Evolutionary conservation across 1,140 invertebrate species (phyloP), one percentile per base, ranked within the genome.

Genomic region (Cepaea nemoralis): DNA sequence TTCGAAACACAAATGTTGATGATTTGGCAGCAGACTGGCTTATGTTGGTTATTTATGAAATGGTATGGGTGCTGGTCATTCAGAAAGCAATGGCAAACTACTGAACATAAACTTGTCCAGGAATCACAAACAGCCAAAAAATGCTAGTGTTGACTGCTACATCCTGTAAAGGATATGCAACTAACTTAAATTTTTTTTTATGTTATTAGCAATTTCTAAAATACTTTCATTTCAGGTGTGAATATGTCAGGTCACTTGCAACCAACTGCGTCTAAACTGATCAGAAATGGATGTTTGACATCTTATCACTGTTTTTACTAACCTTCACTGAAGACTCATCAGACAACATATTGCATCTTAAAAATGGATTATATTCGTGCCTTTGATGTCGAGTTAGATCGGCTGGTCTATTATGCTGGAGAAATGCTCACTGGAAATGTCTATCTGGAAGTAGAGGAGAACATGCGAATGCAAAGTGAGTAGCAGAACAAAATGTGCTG

Each of bases 401-500:
- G 94, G 85, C 95, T 95, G 87, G 93, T 94, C 90, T 95, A 95
- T 90, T 95, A 96, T 88, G 94, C 95, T 45, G 95, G 95, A 0
- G 95, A 96, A 91, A 92, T 92, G 8, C 90, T 96, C 27, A 92
- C 90, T 40, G 95, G 95, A 24, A 93, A 94, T 82, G 94, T 96
- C 12, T 91, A 95, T n/a, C 91, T 95, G 55, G 93, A 95, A 86
- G 95, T 94, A 6, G 92, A 93, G 1, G 95, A 95, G 89, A 96
- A 95, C 89, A 95, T 96, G 90, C 95, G 95, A 89, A 91, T 96
- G 5, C 93, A 94, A 93, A 94, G 95, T 95, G 90, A 93, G 93
- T 0, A 50, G n/a, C n/a, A n/a, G n/a, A n/a, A n/a, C n/a, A n/a
- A n/a, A n/a, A 45, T n/a, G n/a, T n/a, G n/a, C n/a, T n/a, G n/a